Evolutionary conservation across 2,797 vertebrate species (phyloP).

Genomic region (Spinibarbus caldwelli): DNA sequence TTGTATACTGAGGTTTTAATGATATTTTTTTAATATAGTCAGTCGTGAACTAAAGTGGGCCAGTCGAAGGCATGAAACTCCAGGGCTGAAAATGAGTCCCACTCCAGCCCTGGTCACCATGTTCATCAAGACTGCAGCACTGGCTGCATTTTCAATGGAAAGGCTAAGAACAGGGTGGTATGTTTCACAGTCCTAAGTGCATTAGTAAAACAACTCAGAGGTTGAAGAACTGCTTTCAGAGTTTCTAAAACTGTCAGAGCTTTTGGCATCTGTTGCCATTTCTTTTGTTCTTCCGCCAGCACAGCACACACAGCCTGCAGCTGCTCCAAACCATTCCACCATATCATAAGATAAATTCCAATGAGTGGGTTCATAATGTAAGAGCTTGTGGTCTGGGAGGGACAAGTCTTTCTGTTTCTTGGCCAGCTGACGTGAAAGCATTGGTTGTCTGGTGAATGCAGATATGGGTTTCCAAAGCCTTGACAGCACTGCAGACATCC

Average conservation of each 20-base stretch:
- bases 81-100: neutral
- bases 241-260: conserved; percentile 20
- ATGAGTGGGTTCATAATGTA: conserved; percentile 26
- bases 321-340: conserved; percentile 20
- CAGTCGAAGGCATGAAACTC: too few species aligned
- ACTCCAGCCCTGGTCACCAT: neutral
- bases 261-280: conserved; percentile 32
- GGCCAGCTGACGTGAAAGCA: neutral
- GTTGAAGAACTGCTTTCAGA: conserved; percentile 13
- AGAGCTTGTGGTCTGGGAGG: conserved; percentile 23
- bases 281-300: neutral
- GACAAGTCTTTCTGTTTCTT: conserved; percentile 29
- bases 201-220: neutral
- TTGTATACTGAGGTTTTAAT: neutral
- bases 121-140: conserved; percentile 12
- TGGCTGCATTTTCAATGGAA: conserved; percentile 31
- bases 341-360: conserved; percentile 30
- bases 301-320: neutral
- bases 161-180: conserved; percentile 26
- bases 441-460: conserved; percentile 22
- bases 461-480: neutral
- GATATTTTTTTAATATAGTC: too few species aligned
- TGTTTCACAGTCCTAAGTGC: conserved; percentile 22
- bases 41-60: too few species aligned
- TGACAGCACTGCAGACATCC: conserved; percentile 5